A percentile compares a stretch with the other conserved stretches of the same genome.
phyloP scores from a whole-genome alignment of 2,113 vertebrate genomes.

The Galbula dea region DNA sequence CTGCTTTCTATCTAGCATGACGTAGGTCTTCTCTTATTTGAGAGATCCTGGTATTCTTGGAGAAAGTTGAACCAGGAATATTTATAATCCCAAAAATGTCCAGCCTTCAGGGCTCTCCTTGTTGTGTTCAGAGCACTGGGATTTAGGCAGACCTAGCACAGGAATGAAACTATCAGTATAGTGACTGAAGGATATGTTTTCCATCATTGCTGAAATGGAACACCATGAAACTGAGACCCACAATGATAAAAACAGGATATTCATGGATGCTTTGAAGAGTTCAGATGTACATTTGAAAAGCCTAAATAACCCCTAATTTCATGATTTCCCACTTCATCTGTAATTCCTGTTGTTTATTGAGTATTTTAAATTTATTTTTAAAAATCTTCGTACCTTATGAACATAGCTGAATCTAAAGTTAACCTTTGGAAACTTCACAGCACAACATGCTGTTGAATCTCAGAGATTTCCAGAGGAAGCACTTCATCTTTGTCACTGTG shows the following conservation, averaged over 20 bases:
- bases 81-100: not conserved
- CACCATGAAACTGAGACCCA: not conserved
- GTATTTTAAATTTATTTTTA: not conserved
- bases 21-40: not conserved
- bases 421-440: not conserved
- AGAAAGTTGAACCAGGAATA: not conserved
- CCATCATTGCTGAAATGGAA: not conserved
- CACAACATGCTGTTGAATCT: not conserved
- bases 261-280: not conserved
- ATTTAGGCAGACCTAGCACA: not conserved
- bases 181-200: not conserved
- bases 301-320: not conserved
- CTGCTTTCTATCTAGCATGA: not conserved
- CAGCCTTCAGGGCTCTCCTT: not conserved
- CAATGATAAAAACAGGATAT: not conserved
- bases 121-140: not conserved
- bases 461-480: not conserved
- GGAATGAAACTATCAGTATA: not conserved
- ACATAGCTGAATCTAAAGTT: not conserved
- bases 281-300: not conserved
- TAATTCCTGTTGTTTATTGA: not conserved
- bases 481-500: not conserved
- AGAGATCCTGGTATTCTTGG: not conserved
- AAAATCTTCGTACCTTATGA: not conserved
- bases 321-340: not conserved